Percentiles rank a stretch among this genome's conserved stretches.
Conservation (phyloP, 2,888 invertebrate species). For the Cordylochernes scorpioides region DNA sequence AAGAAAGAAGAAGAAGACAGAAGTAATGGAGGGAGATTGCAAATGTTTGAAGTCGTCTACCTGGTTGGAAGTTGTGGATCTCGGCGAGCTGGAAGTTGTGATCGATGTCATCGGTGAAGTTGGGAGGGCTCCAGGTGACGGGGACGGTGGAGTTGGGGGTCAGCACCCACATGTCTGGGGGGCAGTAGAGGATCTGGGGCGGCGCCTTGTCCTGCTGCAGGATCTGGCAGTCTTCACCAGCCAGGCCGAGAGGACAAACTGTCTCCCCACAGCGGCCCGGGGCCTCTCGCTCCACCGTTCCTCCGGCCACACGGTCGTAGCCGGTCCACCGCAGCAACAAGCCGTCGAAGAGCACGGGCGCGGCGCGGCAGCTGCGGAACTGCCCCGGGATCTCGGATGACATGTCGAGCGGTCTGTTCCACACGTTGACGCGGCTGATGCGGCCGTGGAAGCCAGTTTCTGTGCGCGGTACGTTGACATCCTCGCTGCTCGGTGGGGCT, state of each 20-base stretch:
- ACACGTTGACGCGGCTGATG: constrained; percentile 72
- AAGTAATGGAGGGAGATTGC: background rate
- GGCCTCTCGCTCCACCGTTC: constrained; percentile 66
- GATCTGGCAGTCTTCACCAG: constrained; percentile 56
- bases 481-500: constrained; percentile 46
- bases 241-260: constrained; percentile 60
- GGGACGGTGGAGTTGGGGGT: constrained; percentile 69
- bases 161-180: constrained; percentile 77
- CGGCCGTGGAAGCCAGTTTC: constrained; percentile 86
- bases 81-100: constrained; percentile 12
- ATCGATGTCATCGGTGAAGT: constrained; percentile 62
- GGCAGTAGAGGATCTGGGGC: constrained; percentile 64
- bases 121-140: constrained; percentile 72
- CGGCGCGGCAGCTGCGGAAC: constrained; percentile 68
- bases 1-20: background rate
- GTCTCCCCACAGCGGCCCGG: constrained; percentile 74
- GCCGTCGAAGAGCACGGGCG: constrained; percentile 60
- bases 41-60: too few relatives aligned
- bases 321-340: constrained; percentile 75
- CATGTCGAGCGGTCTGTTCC: constrained; percentile 68
- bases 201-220: constrained; percentile 54
- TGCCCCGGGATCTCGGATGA: constrained; percentile 77
- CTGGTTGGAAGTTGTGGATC: constrained; percentile 11
- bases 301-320: constrained; percentile 49
- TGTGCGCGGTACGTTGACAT: constrained; percentile 35